Conservation (phyloP, 2,888 invertebrate genomes). For the Sinotaia quadrata region DNA sequence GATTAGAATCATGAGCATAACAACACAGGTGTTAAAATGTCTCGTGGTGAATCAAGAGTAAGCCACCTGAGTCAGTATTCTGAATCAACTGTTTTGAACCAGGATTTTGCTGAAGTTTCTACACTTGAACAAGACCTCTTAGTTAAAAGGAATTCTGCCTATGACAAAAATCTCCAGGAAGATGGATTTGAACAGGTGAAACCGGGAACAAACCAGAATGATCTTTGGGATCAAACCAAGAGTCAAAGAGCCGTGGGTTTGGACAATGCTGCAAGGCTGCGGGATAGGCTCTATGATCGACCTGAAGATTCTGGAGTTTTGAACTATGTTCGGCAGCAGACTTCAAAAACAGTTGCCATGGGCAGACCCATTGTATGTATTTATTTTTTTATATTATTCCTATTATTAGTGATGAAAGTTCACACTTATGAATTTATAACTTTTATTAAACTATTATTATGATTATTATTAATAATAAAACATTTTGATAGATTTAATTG, state of each 20-base stretch:
- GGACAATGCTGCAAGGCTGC: constrained; percentile 50
- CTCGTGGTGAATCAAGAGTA: constrained; percentile 50
- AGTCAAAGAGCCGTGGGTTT: constrained; percentile 26
- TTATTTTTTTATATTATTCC: neutral
- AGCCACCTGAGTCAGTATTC: constrained; percentile 54
- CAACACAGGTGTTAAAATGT: constrained; percentile 33
- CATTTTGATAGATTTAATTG: too few species aligned
- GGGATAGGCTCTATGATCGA: constrained; percentile 56
- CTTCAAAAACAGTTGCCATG: constrained; percentile 16
- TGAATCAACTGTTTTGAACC: constrained; percentile 58
- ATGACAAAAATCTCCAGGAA: constrained; percentile 20
- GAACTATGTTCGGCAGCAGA: constrained; percentile 35
- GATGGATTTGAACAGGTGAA: constrained; percentile 17
- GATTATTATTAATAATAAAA: too few species aligned
- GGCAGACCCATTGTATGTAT: constrained; percentile 23
- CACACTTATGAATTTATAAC: too few species aligned
- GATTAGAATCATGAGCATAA: too few species aligned
- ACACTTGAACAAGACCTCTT: constrained; percentile 22
- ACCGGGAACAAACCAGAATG: constrained; percentile 34
- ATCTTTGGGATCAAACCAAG: constrained; percentile 21
- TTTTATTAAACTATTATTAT: too few species aligned
- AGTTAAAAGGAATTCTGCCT: constrained; percentile 20
- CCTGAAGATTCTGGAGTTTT: constrained; percentile 59
- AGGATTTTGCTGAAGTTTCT: constrained; percentile 49
- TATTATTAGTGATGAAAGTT: too few species aligned